Evolutionary conservation across 2,797 vertebrate species (phyloP).

Genomic region (Glyptemys insculpta): DNA sequence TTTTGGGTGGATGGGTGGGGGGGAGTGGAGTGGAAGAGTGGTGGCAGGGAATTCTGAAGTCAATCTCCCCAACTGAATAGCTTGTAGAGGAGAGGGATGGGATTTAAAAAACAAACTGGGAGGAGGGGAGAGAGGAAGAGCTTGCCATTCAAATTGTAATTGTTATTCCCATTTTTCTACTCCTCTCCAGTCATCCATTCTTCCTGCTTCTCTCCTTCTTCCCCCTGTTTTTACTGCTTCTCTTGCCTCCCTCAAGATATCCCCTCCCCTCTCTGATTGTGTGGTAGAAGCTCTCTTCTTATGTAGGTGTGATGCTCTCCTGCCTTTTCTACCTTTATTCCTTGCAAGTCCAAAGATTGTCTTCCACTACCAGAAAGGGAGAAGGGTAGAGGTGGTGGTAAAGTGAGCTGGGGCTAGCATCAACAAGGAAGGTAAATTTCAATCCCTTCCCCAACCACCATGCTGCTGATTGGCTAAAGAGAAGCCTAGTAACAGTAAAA

Average conservation of each 20-base stretch:
- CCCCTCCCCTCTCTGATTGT: background rate
- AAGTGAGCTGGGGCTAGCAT: too few species aligned
- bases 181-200: background rate
- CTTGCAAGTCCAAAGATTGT: background rate
- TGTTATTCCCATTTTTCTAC: background rate
- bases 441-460: background rate
- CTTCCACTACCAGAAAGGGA: background rate
- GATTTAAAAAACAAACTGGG: background rate
- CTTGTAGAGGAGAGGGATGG: background rate
- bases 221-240: background rate
- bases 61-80: background rate
- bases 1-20: background rate
- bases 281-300: background rate
- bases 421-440: background rate
- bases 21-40: background rate
- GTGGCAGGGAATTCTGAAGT: background rate
- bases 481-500: constrained; percentile 1
- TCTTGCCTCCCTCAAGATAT: background rate
- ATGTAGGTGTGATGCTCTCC: background rate
- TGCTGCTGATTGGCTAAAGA: background rate
- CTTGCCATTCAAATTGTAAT: background rate
- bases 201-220: background rate
- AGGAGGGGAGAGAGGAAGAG: background rate
- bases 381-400: background rate
- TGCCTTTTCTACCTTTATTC: background rate